A percentile compares a stretch with the other conserved stretches of the same genome.
phyloP scores from a whole-genome alignment of 1,140 invertebrate species.

The Triops cancriformis region DNA sequence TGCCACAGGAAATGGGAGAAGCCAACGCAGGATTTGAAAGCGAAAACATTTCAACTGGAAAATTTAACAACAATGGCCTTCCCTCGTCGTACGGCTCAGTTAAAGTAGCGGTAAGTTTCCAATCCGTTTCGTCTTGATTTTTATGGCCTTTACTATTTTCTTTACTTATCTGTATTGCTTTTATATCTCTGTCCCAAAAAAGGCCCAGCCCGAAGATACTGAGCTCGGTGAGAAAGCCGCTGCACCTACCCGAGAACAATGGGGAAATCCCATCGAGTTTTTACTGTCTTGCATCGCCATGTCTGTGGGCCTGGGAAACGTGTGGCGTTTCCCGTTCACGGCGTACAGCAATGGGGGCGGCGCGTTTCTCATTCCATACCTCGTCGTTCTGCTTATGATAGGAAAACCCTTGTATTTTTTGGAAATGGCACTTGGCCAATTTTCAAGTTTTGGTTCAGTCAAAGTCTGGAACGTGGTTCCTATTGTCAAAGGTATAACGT shows the following conservation, averaged over 20 bases:
- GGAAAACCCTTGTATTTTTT: constrained; percentile 47
- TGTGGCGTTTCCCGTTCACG: constrained; percentile 46
- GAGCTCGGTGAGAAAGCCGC: constrained; percentile 18
- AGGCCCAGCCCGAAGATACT: neutral
- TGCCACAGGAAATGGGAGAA: neutral
- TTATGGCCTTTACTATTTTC: neutral
- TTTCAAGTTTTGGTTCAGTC: constrained; percentile 39
- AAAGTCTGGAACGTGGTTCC: constrained; percentile 40
- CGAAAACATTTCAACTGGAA: neutral
- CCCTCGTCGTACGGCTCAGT: neutral
- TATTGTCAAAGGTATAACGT: constrained; percentile 38
- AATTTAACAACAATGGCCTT: neutral
- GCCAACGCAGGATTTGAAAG: neutral
- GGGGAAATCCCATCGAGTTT: constrained; percentile 29
- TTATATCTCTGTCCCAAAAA: neutral
- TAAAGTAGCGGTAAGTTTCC: neutral
- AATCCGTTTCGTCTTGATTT: neutral
- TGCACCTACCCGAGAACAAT: constrained; percentile 24
- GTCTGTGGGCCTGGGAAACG: constrained; percentile 47
- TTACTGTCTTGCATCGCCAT: constrained; percentile 45
- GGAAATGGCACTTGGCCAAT: constrained; percentile 46
- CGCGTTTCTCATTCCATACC: constrained; percentile 49
- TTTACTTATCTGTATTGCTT: neutral
- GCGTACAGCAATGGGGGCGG: constrained; percentile 43
- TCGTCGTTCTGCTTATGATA: constrained; percentile 49